These are phyloP conservation scores for Anhinga rufa DNA, from an alignment of 2,113 vertebrate species.

Conservation along the genomic window DNA sequence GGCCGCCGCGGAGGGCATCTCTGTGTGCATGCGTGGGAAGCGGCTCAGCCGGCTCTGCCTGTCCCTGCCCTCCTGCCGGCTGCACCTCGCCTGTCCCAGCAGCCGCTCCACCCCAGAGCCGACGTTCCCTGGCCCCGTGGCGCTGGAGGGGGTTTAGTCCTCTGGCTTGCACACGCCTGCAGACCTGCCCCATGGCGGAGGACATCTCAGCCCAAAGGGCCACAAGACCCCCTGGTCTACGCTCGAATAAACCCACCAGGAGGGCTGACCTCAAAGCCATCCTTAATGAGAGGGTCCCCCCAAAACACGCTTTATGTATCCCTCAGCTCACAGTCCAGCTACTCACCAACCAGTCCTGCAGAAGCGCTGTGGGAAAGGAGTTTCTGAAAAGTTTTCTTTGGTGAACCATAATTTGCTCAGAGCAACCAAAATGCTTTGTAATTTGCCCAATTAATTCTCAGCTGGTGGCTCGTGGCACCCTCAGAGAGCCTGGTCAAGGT, in stretches of 20 bases:
- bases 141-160: background rate
- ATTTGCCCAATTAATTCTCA: background rate
- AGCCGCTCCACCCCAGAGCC: background rate
- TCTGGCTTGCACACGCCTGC: fast-evolving
- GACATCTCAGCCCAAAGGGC: background rate
- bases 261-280: background rate
- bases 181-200: fast-evolving
- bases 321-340: background rate
- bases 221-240: fast-evolving
- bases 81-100: background rate
- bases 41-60: slow-evolving; percentile 25
- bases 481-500: background rate
- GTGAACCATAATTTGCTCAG: background rate
- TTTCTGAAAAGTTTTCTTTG: background rate
- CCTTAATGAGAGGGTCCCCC: background rate
- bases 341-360: fast-evolving
- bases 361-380: background rate
- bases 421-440: background rate
- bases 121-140: background rate
- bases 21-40: background rate
- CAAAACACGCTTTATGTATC: fast-evolving
- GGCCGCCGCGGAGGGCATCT: background rate
- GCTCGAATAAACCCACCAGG: background rate
- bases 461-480: background rate
- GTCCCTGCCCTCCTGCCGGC: background rate